Evolutionary conservation across 2,113 vertebrate genomes (phyloP).

Genomic region (Toxotes jaculatrix): DNA sequence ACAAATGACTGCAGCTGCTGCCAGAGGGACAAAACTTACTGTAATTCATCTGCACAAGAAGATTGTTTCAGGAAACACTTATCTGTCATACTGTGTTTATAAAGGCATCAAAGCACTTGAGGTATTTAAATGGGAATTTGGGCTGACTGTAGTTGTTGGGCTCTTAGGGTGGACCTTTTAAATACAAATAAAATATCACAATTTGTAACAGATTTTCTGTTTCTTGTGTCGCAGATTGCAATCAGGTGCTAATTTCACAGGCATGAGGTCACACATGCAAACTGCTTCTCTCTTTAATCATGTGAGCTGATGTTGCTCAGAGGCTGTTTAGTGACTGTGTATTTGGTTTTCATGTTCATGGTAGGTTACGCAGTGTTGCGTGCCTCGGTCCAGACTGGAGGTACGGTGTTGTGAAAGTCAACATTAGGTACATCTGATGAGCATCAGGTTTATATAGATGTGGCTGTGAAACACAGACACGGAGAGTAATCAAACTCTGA

Average conservation of each 20-base stretch:
- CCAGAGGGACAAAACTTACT: slow-evolving; percentile 2
- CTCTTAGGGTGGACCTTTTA: not conserved
- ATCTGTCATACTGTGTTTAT: slow-evolving; percentile 1
- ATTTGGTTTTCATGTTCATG: slow-evolving; percentile 25
- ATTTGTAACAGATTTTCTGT: not conserved
- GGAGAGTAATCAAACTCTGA: slow-evolving; percentile 49
- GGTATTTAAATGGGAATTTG: not conserved
- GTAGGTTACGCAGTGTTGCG: not conserved
- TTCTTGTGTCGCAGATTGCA: slow-evolving; percentile 27
- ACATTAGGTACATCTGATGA: slow-evolving; percentile 31
- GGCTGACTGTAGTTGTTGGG: not conserved
- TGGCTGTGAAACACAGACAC: slow-evolving; percentile 15
- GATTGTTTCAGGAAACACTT: not conserved
- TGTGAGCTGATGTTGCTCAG: slow-evolving; percentile 16
- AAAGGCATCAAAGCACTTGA: slow-evolving; percentile 7
- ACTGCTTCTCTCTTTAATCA: slow-evolving; percentile 40
- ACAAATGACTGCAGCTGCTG: slow-evolving; percentile 9
- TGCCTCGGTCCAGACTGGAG: slow-evolving; percentile 15
- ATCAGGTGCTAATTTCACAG: slow-evolving; percentile 41
- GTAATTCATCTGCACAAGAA: slow-evolving; percentile 1
- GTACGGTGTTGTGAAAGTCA: slow-evolving; percentile 6
- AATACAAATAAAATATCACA: not conserved
- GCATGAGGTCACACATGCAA: slow-evolving; percentile 50
- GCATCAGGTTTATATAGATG: slow-evolving; percentile 27
- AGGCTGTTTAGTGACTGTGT: slow-evolving; percentile 4